phyloP scores from a whole-genome alignment of 2,797 vertebrate species.

The Danio jaintianensis region DNA sequence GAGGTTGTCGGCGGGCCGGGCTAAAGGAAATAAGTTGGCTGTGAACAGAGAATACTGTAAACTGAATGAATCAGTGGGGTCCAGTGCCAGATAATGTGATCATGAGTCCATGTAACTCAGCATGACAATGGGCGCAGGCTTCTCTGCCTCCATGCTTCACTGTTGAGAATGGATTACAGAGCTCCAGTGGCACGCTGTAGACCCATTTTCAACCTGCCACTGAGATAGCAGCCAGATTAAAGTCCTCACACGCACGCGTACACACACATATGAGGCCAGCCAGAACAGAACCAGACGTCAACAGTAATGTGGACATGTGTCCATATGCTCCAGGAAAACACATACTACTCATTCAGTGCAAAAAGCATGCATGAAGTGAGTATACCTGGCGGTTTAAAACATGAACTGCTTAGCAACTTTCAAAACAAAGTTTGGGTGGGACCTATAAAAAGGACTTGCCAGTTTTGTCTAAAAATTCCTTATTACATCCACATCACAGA shows the following conservation, averaged over 20 bases:
- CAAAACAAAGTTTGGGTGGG: background rate
- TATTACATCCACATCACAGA: background rate
- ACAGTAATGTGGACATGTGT: constrained; percentile 42
- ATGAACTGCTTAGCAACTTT: background rate
- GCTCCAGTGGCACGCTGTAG: constrained; percentile 79
- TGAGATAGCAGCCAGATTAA: constrained; percentile 77
- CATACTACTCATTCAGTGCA: constrained; percentile 27
- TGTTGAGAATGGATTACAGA: constrained; percentile 97
- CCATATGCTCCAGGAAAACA: constrained; percentile 22
- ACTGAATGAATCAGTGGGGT: constrained; percentile 98
- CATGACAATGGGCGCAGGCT: constrained; percentile 89
- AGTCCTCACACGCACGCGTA: constrained; percentile 55
- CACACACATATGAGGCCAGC: constrained; percentile 46
- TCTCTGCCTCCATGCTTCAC: constrained; percentile 85
- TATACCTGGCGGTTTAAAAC: background rate
- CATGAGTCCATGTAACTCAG: constrained; percentile 96
- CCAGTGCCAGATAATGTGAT: constrained; percentile 98
- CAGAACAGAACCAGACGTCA: constrained; percentile 52
- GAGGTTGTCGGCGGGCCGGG: constrained; percentile 94
- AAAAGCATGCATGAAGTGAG: constrained; percentile 7
- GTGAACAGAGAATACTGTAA: constrained; percentile 93
- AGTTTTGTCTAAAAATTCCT: background rate
- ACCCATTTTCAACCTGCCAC: constrained; percentile 81
- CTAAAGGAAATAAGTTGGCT: constrained; percentile 92
- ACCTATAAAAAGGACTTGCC: background rate